These are phyloP conservation scores for Alitta virens DNA, from an alignment of 2,888 invertebrate genomes.

Conservation along the genomic window DNA sequence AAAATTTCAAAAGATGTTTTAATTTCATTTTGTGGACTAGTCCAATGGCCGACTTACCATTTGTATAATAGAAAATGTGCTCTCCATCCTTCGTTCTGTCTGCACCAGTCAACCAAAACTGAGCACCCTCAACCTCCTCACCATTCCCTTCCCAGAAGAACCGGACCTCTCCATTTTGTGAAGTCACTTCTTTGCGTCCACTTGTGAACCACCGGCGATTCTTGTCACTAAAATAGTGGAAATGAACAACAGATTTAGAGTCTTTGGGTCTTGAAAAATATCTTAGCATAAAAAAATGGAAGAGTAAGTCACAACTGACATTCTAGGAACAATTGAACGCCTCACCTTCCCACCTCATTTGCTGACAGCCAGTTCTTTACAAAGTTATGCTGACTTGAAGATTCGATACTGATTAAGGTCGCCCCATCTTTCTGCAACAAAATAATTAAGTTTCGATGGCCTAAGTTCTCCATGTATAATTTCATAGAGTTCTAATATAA, in stretches of 20 bases:
- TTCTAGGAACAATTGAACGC: background rate
- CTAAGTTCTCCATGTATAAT: no score
- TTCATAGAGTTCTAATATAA: no score
- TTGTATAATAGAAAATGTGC: constrained; percentile 37
- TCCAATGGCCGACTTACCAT: constrained; percentile 18
- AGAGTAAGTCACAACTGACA: no score
- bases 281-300: no score
- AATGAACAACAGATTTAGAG: no score
- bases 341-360: constrained; percentile 63
- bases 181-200: constrained; percentile 56
- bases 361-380: constrained; percentile 76
- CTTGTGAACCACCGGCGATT: constrained; percentile 80
- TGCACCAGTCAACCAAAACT: constrained; percentile 42
- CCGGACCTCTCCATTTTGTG: constrained; percentile 3
- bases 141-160: constrained; percentile 69
- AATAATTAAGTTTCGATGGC: no score
- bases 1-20: no score
- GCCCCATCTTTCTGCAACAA: constrained; percentile 56
- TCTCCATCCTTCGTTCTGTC: constrained; percentile 56
- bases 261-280: no score
- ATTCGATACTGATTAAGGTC: constrained; percentile 75
- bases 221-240: background rate
- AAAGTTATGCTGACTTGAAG: constrained; percentile 83
- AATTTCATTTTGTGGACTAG: no score
- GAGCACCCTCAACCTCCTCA: constrained; percentile 53